Percentiles rank a stretch among this genome's conserved stretches.
phyloP scores from a whole-genome alignment of 2,888 invertebrate species.

The Acronicta leporina region DNA sequence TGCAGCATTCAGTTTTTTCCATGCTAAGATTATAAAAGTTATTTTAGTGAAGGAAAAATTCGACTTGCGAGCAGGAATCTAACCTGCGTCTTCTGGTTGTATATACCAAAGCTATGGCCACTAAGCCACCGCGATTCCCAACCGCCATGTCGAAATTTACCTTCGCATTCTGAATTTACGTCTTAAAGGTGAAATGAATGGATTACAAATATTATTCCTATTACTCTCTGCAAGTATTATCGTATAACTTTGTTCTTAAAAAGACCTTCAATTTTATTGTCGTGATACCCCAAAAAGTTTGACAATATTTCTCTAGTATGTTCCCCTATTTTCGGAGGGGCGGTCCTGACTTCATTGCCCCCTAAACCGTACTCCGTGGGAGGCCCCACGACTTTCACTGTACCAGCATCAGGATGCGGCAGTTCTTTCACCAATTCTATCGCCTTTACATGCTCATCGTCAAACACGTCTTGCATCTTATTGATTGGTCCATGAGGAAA shows the following conservation, averaged over 20 bases:
- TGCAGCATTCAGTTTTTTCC: too few relatives aligned
- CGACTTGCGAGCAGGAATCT: too few relatives aligned
- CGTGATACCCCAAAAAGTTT: constrained; percentile 90
- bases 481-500: constrained; percentile 98
- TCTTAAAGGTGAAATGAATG: too few relatives aligned
- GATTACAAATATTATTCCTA: neutral
- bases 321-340: constrained; percentile 96
- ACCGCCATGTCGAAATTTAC: too few relatives aligned
- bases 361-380: constrained; percentile 94
- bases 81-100: too few relatives aligned
- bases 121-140: too few relatives aligned
- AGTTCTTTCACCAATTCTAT: constrained; percentile 93
- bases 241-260: constrained; percentile 80
- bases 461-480: constrained; percentile 94
- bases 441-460: constrained; percentile 94
- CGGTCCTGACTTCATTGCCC: constrained; percentile 91
- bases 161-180: too few relatives aligned
- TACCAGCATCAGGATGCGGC: constrained; percentile 91
- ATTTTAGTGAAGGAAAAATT: too few relatives aligned
- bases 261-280: constrained; percentile 88
- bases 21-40: too few relatives aligned
- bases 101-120: too few relatives aligned
- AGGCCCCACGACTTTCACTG: constrained; percentile 94
- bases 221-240: constrained; percentile 47
- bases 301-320: constrained; percentile 94